phyloP scores from a whole-genome alignment of 2,113 vertebrate genomes.

The Podarcis cretensis region DNA sequence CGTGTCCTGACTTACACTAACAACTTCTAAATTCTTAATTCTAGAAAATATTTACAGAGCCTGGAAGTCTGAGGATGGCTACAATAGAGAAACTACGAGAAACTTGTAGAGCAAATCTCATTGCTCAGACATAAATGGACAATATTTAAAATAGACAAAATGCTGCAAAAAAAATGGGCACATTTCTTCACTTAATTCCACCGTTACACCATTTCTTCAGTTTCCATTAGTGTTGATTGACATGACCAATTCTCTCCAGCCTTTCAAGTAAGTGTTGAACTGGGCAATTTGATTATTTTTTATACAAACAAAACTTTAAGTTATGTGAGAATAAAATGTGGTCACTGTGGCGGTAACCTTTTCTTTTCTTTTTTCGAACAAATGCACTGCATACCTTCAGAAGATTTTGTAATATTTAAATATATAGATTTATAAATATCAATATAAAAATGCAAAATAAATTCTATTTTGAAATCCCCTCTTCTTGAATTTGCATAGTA shows the following conservation, averaged over 20 bases:
- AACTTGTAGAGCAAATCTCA: conserved; percentile 77
- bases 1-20: conserved; percentile 3
- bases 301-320: conserved; percentile 7
- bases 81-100: conserved; percentile 86
- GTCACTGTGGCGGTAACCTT: conserved; percentile 15
- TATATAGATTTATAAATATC: conserved; percentile 29
- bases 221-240: conserved; percentile 58
- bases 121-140: conserved; percentile 73
- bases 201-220: conserved; percentile 55
- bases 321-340: conserved; percentile 43
- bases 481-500: neutral
- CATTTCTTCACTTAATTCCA: conserved; percentile 72
- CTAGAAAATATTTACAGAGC: conserved; percentile 92
- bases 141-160: neutral
- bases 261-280: conserved; percentile 53
- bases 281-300: conserved; percentile 1
- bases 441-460: conserved; percentile 37
- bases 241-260: conserved; percentile 62
- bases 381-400: conserved; percentile 30
- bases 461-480: conserved; percentile 62
- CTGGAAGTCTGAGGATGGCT: conserved; percentile 85
- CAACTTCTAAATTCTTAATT: conserved; percentile 7
- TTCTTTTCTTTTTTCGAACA: neutral
- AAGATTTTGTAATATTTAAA: conserved; percentile 62
- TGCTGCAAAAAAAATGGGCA: conserved; percentile 30